Evolutionary conservation across 2,797 vertebrate species (phyloP), one percentile per base, ranked within the genome.

Genomic region (Sphenodon punctatus): DNA sequence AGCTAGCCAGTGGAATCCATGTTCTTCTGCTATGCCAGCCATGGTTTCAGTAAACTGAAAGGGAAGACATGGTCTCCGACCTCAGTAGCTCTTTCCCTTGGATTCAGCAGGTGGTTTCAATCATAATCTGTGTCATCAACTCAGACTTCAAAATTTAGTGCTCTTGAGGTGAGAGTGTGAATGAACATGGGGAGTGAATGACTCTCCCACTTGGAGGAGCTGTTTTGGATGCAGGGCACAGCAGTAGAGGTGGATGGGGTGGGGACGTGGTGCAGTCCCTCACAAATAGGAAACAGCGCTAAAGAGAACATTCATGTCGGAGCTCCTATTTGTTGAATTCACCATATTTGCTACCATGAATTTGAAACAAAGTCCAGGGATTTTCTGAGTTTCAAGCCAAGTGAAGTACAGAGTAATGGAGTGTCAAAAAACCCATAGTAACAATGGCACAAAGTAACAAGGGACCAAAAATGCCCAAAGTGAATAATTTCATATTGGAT

Each of bases 21-120:
- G 88, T 89, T 93, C 83, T 63, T 90, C 87, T 75, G 65, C 84
- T 90, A 53, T 85, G 83, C 89, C 88, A 86, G 88, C 23, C 1
- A 39, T 75, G 80, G 85, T 86, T 76, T 85, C 79, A 77, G 64
- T 90, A 84, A 93, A 88, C 79, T 88, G n/a, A 84, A 67, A 75
- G 67, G 72, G 45, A 88, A 87, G 75, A 84, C 89, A 67, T 80
- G 60, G 64, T 88, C 76, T 85, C 76, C 85, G 85, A 77, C 89
- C 89, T 49, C 82, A 75, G 84, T 90, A 90, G 84, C 89, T 85
- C 66, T 41, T 67, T 76, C 72, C 68, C 67, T 75, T 89, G 89
- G 85, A 77, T 87, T 84, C 82, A 67, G 74, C 84, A 85, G 75
- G 70, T 92, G 72, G 20, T 88, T 88, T 85, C 85, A 85, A 91